Evolutionary conservation across 2,113 vertebrate genomes (phyloP).

Genomic region (Heliornis fulica): DNA sequence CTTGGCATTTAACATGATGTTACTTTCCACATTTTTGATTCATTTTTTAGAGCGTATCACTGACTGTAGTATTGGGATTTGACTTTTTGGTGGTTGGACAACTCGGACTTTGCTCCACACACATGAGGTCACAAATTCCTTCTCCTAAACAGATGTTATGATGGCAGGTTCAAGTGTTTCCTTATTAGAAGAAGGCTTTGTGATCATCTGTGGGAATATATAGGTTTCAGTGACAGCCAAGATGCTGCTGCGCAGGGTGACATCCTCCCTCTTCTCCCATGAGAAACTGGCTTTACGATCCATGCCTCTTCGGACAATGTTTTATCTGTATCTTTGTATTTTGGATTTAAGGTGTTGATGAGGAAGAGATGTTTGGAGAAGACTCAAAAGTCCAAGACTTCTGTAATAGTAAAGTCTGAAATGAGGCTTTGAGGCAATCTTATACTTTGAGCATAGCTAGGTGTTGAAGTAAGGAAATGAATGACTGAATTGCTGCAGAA

Average conservation of each 20-base stretch:
- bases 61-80: not conserved
- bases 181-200: not conserved
- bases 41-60: not conserved
- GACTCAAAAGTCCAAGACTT: too few relatives aligned
- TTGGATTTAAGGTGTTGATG: not conserved
- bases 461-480: too few relatives aligned
- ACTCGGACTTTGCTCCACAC: not conserved
- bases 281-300: not conserved
- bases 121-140: not conserved
- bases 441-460: not conserved
- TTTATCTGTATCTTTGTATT: not conserved
- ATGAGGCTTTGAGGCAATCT: not conserved
- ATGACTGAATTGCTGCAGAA: not conserved
- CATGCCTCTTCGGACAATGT: fast-evolving
- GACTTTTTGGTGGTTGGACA: not conserved
- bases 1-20: not conserved
- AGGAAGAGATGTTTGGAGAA: not conserved
- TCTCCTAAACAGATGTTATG: not conserved
- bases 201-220: not conserved
- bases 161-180: not conserved
- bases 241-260: not conserved
- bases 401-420: not conserved
- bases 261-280: not conserved
- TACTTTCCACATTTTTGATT: not conserved
- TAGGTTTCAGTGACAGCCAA: not conserved